Evolutionary conservation across 2,113 vertebrate species (phyloP).

Genomic region (Panurus biarmicus): DNA sequence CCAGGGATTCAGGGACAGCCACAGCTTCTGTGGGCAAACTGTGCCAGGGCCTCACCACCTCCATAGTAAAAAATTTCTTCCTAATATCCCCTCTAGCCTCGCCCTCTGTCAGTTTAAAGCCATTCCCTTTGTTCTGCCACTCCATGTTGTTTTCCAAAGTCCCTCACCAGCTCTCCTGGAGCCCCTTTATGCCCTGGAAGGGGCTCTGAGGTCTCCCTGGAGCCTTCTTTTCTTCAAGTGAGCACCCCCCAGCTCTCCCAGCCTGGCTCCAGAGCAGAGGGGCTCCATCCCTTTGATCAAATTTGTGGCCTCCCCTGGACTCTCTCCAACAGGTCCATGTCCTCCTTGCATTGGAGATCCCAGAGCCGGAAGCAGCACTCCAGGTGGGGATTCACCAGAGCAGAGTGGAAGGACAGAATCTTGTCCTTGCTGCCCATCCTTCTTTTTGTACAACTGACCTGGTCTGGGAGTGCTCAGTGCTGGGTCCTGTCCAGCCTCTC

Average conservation of each 20-base stretch:
- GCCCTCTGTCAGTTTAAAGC: neutral
- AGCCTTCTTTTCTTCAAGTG: neutral
- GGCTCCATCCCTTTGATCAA: neutral
- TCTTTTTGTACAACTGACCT: fast-evolving
- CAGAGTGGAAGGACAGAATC: neutral
- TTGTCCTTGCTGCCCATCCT: neutral
- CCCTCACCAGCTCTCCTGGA: neutral
- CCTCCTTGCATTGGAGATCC: neutral
- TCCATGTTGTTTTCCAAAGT: neutral
- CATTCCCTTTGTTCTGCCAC: neutral
- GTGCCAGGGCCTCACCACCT: fast-evolving
- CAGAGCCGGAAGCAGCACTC: neutral
- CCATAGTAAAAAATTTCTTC: neutral
- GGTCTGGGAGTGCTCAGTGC: neutral
- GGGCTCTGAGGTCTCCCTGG: neutral
- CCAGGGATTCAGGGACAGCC: neutral
- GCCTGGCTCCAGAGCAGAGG: neutral
- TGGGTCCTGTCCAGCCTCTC: neutral
- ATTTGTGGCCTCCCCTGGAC: neutral
- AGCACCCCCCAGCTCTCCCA: neutral
- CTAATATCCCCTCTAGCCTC: neutral
- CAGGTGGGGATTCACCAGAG: neutral
- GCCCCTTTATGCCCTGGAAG: fast-evolving
- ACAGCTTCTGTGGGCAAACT: neutral
- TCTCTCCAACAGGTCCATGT: neutral